These are phyloP conservation scores for Apis cerana DNA, from an alignment of 1,140 invertebrate genomes.

Conservation along the genomic window DNA sequence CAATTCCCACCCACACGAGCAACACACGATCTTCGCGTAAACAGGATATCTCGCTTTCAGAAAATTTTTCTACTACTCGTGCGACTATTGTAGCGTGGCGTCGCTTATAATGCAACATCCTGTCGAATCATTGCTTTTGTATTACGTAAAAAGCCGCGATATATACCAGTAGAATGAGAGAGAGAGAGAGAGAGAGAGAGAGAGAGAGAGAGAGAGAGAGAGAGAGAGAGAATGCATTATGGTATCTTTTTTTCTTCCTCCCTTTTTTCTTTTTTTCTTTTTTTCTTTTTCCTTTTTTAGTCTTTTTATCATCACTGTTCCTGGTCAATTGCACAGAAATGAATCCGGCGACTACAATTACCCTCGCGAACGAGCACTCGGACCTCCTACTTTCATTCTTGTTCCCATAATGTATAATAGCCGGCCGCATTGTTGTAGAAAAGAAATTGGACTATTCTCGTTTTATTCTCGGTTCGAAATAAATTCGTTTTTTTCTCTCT, in stretches of 20 bases:
- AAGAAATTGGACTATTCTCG: background rate
- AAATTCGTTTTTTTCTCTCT: background rate
- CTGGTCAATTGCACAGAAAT: slow-evolving; percentile 24
- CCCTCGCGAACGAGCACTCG: background rate
- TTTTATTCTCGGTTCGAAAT: background rate
- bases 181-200: background rate
- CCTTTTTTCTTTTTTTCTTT: background rate
- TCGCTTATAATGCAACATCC: slow-evolving; percentile 39
- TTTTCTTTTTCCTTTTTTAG: background rate
- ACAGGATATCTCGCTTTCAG: background rate
- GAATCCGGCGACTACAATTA: slow-evolving; percentile 31
- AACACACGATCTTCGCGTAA: background rate
- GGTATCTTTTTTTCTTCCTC: background rate
- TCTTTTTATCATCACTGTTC: background rate
- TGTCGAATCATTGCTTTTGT: slow-evolving; percentile 25
- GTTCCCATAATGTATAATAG: slow-evolving; percentile 6
- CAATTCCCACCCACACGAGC: background rate
- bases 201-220: background rate
- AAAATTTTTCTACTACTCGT: background rate
- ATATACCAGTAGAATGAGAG: no score
- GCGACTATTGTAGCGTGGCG: slow-evolving; percentile 12
- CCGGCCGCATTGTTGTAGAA: background rate
- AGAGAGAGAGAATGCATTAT: background rate
- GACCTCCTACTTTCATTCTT: slow-evolving; percentile 35
- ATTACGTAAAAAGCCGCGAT: background rate